A percentile compares a stretch with the other conserved stretches of the same genome.
These are phyloP conservation scores for Candoia aspera DNA, from an alignment of 2,113 vertebrate genomes.

Conservation along the genomic window DNA sequence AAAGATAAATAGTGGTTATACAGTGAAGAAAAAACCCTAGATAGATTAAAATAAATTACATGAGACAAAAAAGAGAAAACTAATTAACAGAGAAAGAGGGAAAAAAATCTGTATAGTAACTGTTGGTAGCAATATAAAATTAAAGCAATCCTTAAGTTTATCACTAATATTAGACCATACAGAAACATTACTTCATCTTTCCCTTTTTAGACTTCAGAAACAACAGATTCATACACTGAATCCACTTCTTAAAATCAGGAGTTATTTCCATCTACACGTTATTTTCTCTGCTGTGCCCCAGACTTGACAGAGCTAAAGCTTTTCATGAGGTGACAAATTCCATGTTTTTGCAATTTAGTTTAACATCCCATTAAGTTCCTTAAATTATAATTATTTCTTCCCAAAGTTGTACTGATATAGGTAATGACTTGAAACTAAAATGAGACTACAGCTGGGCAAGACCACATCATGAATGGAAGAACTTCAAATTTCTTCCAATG, in stretches of 20 bases:
- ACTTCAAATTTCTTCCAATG: too few relatives aligned
- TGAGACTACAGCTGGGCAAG: too few relatives aligned
- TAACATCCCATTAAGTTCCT: background rate
- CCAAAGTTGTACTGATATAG: too few relatives aligned
- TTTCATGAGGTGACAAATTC: background rate
- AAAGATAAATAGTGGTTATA: too few relatives aligned
- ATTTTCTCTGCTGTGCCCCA: background rate
- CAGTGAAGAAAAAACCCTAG: too few relatives aligned
- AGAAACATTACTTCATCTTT: background rate
- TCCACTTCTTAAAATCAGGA: background rate
- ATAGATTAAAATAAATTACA: too few relatives aligned
- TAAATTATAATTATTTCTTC: background rate
- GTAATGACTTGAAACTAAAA: too few relatives aligned
- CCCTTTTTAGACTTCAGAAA: background rate
- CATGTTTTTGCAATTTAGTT: background rate
- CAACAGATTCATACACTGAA: background rate
- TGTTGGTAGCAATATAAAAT: background rate
- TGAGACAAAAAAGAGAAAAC: too few relatives aligned
- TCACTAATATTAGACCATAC: background rate
- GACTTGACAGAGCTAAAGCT: background rate
- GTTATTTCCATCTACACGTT: background rate
- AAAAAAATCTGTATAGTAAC: background rate
- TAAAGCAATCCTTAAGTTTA: background rate
- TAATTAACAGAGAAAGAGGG: too few relatives aligned
- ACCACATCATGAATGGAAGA: too few relatives aligned